Conservation (phyloP, 2,113 vertebrate genomes). For the Ophiodon elongatus region DNA sequence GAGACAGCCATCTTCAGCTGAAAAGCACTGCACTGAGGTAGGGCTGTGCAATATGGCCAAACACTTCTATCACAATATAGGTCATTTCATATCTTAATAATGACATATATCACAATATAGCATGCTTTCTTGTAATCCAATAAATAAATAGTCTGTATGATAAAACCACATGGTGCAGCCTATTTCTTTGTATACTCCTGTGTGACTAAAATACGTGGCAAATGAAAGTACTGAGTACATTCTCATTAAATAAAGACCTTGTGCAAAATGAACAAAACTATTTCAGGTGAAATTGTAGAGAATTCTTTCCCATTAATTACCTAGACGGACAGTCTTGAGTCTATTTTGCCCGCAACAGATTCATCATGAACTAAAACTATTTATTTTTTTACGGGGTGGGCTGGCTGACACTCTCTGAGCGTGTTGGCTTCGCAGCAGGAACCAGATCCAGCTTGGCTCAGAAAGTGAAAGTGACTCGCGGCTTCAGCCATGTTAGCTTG, state of each 20-base stretch:
- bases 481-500: too few relatives aligned
- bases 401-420: too few relatives aligned
- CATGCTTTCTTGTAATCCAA: too few relatives aligned
- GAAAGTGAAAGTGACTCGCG: too few relatives aligned
- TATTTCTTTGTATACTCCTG: background rate
- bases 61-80: background rate
- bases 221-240: background rate
- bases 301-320: background rate
- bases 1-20: background rate
- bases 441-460: too few relatives aligned
- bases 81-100: background rate
- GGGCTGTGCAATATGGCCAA: background rate
- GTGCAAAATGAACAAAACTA: background rate
- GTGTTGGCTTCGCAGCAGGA: too few relatives aligned
- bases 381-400: too few relatives aligned
- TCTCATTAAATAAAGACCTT: background rate
- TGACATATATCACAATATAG: background rate
- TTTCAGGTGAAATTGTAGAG: background rate
- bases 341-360: background rate
- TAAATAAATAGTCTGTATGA: background rate
- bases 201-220: background rate
- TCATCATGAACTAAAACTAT: too few relatives aligned
- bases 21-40: background rate
- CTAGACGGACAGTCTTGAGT: background rate
- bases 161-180: background rate